A percentile compares a stretch with the other conserved stretches of the same genome.
These are phyloP conservation scores for Ceratina japonica DNA, from an alignment of 1,140 invertebrate species.

Conservation along the genomic window DNA sequence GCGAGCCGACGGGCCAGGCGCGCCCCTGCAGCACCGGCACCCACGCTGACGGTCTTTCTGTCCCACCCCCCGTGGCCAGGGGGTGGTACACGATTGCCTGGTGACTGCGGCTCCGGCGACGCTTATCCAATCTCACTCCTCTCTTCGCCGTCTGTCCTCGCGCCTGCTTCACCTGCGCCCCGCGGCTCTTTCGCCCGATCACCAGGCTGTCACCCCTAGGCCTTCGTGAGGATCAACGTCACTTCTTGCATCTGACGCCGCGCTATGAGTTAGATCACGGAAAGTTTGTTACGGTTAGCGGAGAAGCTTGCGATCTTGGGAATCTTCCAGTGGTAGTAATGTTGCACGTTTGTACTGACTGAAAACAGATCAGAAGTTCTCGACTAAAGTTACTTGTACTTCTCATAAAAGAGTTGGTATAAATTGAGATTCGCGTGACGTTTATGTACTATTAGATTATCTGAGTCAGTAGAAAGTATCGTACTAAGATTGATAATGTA, in stretches of 20 bases:
- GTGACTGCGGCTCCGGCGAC: constrained; percentile 57
- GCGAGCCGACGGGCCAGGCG: constrained; percentile 77
- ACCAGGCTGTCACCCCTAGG: background rate
- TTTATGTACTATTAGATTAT: too few relatives aligned
- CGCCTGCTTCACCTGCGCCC: background rate
- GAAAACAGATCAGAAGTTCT: background rate
- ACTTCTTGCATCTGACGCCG: background rate
- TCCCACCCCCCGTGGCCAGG: constrained; percentile 76
- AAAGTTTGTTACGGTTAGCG: too few relatives aligned
- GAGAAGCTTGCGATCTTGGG: background rate
- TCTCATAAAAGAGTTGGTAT: background rate
- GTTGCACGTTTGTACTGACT: background rate
- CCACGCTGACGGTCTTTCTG: constrained; percentile 76
- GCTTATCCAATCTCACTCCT: constrained; percentile 38
- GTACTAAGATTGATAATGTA: too few relatives aligned
- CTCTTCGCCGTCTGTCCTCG: background rate
- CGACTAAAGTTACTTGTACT: background rate
- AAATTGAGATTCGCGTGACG: background rate
- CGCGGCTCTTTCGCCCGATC: background rate
- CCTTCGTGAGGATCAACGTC: background rate
- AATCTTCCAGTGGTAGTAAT: background rate
- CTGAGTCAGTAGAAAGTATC: too few relatives aligned
- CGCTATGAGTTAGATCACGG: background rate
- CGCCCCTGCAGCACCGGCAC: constrained; percentile 75
- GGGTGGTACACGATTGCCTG: constrained; percentile 70